These are phyloP conservation scores for Gobiocypris rarus DNA, from an alignment of 2,113 vertebrate genomes.

Conservation along the genomic window DNA sequence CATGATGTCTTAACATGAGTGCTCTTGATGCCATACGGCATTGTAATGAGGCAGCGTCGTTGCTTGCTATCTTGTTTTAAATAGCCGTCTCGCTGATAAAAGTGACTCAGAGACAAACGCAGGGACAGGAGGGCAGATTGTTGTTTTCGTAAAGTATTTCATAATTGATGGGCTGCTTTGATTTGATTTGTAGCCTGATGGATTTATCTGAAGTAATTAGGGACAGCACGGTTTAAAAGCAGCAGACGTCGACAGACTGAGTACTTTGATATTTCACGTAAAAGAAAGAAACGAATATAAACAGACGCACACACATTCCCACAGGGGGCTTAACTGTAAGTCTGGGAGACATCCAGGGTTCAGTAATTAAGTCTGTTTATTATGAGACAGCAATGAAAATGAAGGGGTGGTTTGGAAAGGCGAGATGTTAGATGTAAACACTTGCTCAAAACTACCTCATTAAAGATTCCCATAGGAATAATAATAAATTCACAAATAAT, in stretches of 20 bases:
- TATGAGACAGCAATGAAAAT: conserved; percentile 48
- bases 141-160: conserved; percentile 11
- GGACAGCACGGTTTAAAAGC: not conserved
- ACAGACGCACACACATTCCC: conserved; percentile 17
- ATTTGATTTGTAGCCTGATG: conserved; percentile 17
- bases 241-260: not conserved
- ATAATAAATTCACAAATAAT: not conserved
- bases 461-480: not conserved
- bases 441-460: not conserved
- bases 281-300: not conserved
- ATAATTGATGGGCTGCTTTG: conserved; percentile 23
- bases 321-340: conserved; percentile 32
- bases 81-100: not conserved
- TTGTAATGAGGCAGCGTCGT: not conserved
- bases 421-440: not conserved
- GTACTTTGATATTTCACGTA: not conserved
- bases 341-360: conserved; percentile 57
- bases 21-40: not conserved
- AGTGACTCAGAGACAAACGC: not conserved
- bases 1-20: not conserved
- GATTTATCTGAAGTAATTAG: conserved; percentile 17
- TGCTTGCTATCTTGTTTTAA: not conserved
- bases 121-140: conserved; percentile 8
- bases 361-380: conserved; percentile 71
- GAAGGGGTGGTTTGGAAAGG: not conserved